Evolutionary conservation across 2,888 invertebrate genomes (phyloP).

Genomic region (Hymenopus coronatus): DNA sequence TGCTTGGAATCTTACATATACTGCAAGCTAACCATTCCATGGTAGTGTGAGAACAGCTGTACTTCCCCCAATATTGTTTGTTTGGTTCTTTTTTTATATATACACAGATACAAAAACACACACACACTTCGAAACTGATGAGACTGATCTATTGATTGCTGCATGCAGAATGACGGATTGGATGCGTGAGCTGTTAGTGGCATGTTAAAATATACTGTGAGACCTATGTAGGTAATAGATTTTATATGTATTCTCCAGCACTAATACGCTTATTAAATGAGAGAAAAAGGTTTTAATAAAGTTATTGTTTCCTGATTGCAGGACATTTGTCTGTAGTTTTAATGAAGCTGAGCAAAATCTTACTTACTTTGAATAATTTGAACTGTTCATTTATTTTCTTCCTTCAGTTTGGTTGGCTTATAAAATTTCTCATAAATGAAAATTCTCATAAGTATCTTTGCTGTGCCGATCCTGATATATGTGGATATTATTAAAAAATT

Average conservation of each 20-base stretch:
- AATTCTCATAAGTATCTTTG: neutral
- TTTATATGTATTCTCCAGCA: constrained; percentile 32
- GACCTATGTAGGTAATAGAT: constrained; percentile 20
- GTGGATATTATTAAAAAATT: neutral
- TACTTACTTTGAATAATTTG: neutral
- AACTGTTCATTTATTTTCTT: neutral
- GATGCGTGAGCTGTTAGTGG: neutral
- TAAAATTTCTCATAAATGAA: neutral
- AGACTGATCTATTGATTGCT: constrained; percentile 24
- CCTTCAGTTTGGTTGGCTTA: neutral
- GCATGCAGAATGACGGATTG: constrained; percentile 12
- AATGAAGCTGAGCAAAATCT: neutral
- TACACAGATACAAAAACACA: neutral
- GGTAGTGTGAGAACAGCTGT: constrained; percentile 23
- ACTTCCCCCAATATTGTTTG: neutral
- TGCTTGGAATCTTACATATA: constrained; percentile 25
- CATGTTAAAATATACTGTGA: neutral
- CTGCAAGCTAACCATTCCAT: constrained; percentile 27
- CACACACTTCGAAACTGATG: constrained; percentile 11
- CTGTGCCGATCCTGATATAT: neutral
- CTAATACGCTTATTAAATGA: constrained; percentile 29
- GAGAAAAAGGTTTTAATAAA: neutral
- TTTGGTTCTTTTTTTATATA: neutral
- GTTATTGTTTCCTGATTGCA: neutral
- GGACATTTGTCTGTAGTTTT: constrained; percentile 12